Evolutionary conservation across 2,888 invertebrate species (phyloP).

Genomic region (Panorpa germanica): DNA sequence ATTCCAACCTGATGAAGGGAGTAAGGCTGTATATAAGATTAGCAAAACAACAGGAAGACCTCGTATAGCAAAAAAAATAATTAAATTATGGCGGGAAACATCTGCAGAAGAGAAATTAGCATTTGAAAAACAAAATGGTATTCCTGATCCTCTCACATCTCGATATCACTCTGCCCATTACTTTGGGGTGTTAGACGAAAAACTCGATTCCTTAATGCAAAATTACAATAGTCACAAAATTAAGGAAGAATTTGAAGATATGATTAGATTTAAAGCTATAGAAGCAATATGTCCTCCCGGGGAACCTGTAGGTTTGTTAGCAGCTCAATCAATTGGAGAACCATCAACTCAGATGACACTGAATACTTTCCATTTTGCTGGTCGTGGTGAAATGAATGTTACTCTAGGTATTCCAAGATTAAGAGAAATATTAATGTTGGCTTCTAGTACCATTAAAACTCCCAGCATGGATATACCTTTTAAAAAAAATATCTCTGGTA

Average conservation of each 20-base stretch:
- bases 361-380: constrained; percentile 99
- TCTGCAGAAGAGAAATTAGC: constrained; percentile 35
- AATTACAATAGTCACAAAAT: constrained; percentile 29
- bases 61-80: constrained; percentile 35
- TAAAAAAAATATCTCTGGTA: constrained; percentile 29
- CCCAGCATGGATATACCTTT: constrained; percentile 94
- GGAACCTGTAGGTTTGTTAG: constrained; percentile 89
- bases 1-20: constrained; percentile 26
- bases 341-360: constrained; percentile 99
- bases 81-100: constrained; percentile 45
- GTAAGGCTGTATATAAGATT: constrained; percentile 25
- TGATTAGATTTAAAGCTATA: constrained; percentile 59
- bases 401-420: constrained; percentile 97
- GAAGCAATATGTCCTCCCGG: constrained; percentile 71
- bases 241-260: constrained; percentile 38
- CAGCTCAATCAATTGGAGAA: constrained; percentile 97
- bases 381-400: constrained; percentile 99
- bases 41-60: constrained; percentile 34
- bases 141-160: constrained; percentile 60
- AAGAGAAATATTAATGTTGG: constrained; percentile 92
- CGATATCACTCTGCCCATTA: constrained; percentile 51
- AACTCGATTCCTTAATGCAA: constrained; percentile 45
- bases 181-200: constrained; percentile 74
- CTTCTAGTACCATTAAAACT: constrained; percentile 82
- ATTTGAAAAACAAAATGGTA: constrained; percentile 26